Evolutionary conservation across 2,888 invertebrate species (phyloP).

Genomic region (Teleogryllus oceanicus): DNA sequence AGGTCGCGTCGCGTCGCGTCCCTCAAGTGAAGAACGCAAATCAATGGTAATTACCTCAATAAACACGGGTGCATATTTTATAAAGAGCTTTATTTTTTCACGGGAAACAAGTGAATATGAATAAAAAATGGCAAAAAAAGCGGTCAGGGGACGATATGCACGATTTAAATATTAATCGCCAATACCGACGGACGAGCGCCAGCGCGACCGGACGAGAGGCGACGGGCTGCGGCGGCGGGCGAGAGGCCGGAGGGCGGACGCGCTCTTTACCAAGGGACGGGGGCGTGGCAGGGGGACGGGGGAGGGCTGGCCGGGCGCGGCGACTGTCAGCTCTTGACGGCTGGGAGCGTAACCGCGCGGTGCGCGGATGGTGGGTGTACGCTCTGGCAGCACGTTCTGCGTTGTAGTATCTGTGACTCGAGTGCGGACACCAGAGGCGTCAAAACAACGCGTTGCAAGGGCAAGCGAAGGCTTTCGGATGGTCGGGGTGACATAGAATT

Average conservation of each 20-base stretch:
- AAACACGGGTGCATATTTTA: slow-evolving; percentile 18
- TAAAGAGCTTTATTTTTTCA: slow-evolving; percentile 18
- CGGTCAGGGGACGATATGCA: slow-evolving; percentile 7
- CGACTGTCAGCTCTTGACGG: too few relatives aligned
- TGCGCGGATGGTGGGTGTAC: too few relatives aligned
- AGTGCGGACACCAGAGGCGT: too few relatives aligned
- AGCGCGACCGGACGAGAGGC: background rate
- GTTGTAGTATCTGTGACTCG: too few relatives aligned
- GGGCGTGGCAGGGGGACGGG: too few relatives aligned
- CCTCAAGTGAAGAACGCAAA: slow-evolving; percentile 18
- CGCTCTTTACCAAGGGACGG: too few relatives aligned
- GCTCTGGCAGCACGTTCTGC: too few relatives aligned
- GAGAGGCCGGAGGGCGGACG: background rate
- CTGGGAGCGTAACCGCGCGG: too few relatives aligned
- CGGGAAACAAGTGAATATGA: slow-evolving; percentile 18
- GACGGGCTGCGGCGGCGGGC: background rate
- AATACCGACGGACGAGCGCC: background rate
- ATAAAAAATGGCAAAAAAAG: slow-evolving; percentile 1
- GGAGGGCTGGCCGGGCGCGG: too few relatives aligned
- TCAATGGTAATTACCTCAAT: slow-evolving; percentile 18
- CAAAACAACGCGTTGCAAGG: too few relatives aligned
- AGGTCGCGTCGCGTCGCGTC: background rate
- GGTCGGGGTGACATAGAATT: too few relatives aligned
- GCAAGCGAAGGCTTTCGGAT: too few relatives aligned
- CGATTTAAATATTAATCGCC: slow-evolving; percentile 3